Evolutionary conservation across 2,888 invertebrate genomes (phyloP), one percentile per base, ranked within the genome.

Genomic region (Cosmia pyralina): DNA sequence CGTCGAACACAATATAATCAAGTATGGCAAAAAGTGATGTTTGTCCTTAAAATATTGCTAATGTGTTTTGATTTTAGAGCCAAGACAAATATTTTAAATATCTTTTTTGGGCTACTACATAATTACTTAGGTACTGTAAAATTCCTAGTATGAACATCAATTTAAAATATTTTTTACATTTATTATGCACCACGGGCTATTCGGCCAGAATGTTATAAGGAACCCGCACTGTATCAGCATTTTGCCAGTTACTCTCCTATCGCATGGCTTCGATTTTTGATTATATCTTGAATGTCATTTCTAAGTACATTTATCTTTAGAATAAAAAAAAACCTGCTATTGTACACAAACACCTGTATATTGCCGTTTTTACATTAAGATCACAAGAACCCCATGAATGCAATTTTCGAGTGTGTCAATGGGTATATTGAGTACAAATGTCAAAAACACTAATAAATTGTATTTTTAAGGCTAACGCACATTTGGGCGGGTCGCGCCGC

Each of bases 261-360:
- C 19, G 34, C 44, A 15, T 52, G 46, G 15, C 11, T 69, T 66
- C 58, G 57, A 60, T 28, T 38, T 64, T 70, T 34, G 2, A 41
- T 55, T 48, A 41, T 52, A 48, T 65, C 60, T 44, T 46, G 34
- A 77, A 62, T 62, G 59, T 68, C 58, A 66, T 66, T 80, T 81
- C 15, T 44, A 81, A 81, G 81, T 81, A 81, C 81, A 81, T 81
- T 70, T 72, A 41, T 44, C 34, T 15, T 77, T 72, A 80, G 50
- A 72, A 66, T 72, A 55, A 41, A 50, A 38, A 60, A 28, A 28
- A 28, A 28, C 28, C 28, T 58, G 38, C 34, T 38, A 15, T 46
- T n/a, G 38, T 55, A 79, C 22, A 58, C 53, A 22, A 34, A 68
- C 19, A 15, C 48, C 34, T 55, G 34, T 65, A n/a, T 58, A 41